phyloP scores from a whole-genome alignment of 1,140 invertebrate genomes.

The Potamilus streckersoni region DNA sequence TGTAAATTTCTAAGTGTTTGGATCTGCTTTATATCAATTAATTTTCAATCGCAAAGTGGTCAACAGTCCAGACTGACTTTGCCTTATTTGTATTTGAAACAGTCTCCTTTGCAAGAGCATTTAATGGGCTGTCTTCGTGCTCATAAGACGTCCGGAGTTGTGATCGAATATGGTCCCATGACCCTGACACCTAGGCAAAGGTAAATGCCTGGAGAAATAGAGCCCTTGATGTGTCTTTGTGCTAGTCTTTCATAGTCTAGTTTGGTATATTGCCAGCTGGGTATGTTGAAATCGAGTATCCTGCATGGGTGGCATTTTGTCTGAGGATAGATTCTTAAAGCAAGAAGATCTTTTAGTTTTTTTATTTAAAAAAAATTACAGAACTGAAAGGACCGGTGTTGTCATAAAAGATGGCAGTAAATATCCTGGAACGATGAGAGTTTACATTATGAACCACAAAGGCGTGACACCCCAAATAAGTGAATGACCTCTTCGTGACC shows the following conservation, averaged over 20 bases:
- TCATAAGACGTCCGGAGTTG: neutral
- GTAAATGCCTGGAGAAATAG: neutral
- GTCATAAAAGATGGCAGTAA: too few relatives aligned
- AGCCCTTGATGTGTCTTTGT: neutral
- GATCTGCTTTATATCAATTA: too few relatives aligned
- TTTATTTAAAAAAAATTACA: too few relatives aligned
- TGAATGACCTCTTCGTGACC: constrained; percentile 3
- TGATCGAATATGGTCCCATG: constrained; percentile 11
- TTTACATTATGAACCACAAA: too few relatives aligned
- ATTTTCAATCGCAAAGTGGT: too few relatives aligned
- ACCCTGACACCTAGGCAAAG: constrained; percentile 1
- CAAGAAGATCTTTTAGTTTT: too few relatives aligned
- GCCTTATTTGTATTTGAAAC: too few relatives aligned
- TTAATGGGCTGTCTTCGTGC: constrained; percentile 17
- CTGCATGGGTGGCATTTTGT: neutral
- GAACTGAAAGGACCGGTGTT: too few relatives aligned
- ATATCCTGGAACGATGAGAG: too few relatives aligned
- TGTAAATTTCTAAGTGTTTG: too few relatives aligned
- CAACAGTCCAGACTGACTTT: too few relatives aligned
- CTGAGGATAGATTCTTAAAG: neutral
- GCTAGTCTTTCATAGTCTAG: neutral
- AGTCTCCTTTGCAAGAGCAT: constrained; percentile 3
- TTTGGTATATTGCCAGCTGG: neutral
- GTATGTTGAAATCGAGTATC: constrained; percentile 3
- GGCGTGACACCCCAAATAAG: neutral